Evolutionary conservation across 2,113 vertebrate genomes (phyloP).

Genomic region (Embiotoca jacksoni): DNA sequence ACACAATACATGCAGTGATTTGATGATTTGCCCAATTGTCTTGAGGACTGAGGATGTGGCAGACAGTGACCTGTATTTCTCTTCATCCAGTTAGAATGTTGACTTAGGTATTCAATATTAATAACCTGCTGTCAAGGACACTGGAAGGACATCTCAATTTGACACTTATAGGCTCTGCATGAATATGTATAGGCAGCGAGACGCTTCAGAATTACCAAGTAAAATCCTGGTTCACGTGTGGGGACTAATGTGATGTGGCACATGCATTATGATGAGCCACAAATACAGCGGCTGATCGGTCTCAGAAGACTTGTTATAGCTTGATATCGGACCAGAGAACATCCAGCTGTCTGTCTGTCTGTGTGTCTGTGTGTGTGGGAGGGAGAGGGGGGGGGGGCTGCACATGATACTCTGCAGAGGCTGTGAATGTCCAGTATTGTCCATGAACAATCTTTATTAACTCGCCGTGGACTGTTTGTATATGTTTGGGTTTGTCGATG

Average conservation of each 20-base stretch:
- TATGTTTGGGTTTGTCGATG: background rate
- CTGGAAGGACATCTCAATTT: slow-evolving; percentile 77
- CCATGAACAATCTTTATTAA: slow-evolving; percentile 18
- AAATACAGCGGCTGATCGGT: slow-evolving; percentile 62
- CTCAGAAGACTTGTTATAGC: slow-evolving; percentile 75
- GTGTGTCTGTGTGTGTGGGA: background rate
- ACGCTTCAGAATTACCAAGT: slow-evolving; percentile 77
- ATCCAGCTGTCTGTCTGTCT: slow-evolving; percentile 18
- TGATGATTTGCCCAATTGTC: slow-evolving; percentile 53
- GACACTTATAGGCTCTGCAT: slow-evolving; percentile 75
- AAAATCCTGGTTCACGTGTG: slow-evolving; percentile 71
- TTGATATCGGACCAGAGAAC: slow-evolving; percentile 42
- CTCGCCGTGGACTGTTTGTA: background rate
- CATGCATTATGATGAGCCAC: slow-evolving; percentile 70
- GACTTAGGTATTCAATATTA: slow-evolving; percentile 77
- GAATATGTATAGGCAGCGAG: slow-evolving; percentile 77
- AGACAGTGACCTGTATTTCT: slow-evolving; percentile 57
- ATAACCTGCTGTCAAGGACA: slow-evolving; percentile 79
- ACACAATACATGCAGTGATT: slow-evolving; percentile 7
- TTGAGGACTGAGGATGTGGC: slow-evolving; percentile 38
- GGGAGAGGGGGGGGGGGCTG: background rate
- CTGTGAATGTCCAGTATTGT: slow-evolving; percentile 8
- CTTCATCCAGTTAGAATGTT: slow-evolving; percentile 66
- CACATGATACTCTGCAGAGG: background rate
- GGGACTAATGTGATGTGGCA: slow-evolving; percentile 76